A percentile compares a stretch with the other conserved stretches of the same genome.
Evolutionary conservation across 1,140 invertebrate species (phyloP).

Genomic region (Temnothorax nylanderi): DNA sequence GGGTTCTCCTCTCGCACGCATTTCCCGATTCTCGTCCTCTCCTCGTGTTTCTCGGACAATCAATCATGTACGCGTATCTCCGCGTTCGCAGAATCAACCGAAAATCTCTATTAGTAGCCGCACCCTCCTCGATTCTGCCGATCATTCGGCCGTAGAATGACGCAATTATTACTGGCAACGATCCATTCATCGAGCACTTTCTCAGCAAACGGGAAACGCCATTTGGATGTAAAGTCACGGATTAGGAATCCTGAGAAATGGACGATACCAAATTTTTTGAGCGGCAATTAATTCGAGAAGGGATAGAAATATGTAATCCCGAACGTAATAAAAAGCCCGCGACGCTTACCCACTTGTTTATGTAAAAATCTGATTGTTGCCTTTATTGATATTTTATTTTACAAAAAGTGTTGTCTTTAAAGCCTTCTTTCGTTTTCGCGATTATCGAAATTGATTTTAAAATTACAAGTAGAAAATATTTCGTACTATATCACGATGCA

Average conservation of each 20-base stretch:
- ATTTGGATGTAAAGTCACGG: conserved; percentile 46
- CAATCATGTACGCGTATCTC: conserved; percentile 70
- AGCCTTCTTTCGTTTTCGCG: background rate
- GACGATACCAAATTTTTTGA: conserved; percentile 24
- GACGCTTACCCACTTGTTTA: background rate
- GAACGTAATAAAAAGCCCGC: background rate
- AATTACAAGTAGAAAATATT: background rate
- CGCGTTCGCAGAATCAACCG: conserved; percentile 72
- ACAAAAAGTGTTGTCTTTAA: background rate
- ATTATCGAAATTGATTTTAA: background rate
- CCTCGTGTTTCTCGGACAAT: conserved; percentile 53
- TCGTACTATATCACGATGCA: background rate
- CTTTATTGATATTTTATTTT: background rate
- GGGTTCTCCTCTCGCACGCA: background rate
- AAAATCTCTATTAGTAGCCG: conserved; percentile 73
- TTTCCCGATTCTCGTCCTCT: conserved; percentile 15
- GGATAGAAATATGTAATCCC: conserved; percentile 25
- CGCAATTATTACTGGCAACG: conserved; percentile 13
- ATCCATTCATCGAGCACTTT: background rate
- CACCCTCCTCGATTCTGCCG: conserved; percentile 17
- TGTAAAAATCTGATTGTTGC: conserved; percentile 19
- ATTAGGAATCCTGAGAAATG: conserved; percentile 28
- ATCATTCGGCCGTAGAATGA: conserved; percentile 28
- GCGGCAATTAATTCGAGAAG: background rate
- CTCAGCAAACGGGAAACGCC: background rate